Conservation (phyloP, 2,888 invertebrate species). For the Apamea anceps region DNA sequence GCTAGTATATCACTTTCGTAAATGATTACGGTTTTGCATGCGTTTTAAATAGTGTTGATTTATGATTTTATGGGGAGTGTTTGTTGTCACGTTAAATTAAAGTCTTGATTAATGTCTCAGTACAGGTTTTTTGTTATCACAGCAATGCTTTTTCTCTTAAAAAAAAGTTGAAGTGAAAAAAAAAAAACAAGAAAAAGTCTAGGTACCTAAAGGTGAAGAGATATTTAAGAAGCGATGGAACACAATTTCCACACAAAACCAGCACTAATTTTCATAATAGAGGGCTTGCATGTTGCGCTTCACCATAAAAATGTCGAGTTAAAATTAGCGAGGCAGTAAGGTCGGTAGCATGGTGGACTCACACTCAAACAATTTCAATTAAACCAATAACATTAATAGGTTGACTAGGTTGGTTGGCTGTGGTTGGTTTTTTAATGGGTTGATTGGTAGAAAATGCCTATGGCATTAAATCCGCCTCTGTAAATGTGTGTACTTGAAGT, state of each 20-base stretch:
- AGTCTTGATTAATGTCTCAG: conserved; percentile 15
- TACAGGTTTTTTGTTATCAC: neutral
- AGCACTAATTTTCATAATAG: neutral
- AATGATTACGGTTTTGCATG: conserved; percentile 38
- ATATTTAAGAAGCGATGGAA: neutral
- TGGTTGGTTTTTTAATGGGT: too few relatives aligned
- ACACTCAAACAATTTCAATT: too few relatives aligned
- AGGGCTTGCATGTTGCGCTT: neutral
- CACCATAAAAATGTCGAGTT: neutral
- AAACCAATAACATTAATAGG: too few relatives aligned
- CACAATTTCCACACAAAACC: neutral
- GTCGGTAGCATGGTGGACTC: neutral
- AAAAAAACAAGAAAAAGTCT: too few relatives aligned
- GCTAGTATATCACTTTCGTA: conserved; percentile 45
- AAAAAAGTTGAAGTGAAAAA: neutral
- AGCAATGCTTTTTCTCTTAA: neutral
- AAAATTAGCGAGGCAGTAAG: neutral
- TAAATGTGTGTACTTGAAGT: too few relatives aligned
- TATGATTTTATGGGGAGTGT: conserved; percentile 20
- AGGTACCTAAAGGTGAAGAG: too few relatives aligned
- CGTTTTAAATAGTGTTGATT: conserved; percentile 37
- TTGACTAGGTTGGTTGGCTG: too few relatives aligned
- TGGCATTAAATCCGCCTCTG: too few relatives aligned
- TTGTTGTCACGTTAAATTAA: conserved; percentile 11
- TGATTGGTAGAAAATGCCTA: too few relatives aligned